These are phyloP conservation scores for Globia sparganii DNA, from an alignment of 2,888 invertebrate species.

Conservation along the genomic window DNA sequence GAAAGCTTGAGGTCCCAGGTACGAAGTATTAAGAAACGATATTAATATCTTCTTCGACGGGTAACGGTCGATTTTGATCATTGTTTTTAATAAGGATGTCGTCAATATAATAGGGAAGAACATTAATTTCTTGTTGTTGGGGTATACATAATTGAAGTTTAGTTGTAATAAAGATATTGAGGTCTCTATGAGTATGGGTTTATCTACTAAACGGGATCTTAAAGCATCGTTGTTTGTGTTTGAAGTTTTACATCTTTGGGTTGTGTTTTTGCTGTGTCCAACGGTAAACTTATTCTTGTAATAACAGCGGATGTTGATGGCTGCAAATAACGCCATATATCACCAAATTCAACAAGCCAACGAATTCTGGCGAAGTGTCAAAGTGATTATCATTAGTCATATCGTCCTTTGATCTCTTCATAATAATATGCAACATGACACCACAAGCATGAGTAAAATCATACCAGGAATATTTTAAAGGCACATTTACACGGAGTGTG, in stretches of 20 bases:
- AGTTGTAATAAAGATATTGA: constrained; percentile 27
- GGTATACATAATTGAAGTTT: constrained; percentile 28
- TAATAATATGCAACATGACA: constrained; percentile 38
- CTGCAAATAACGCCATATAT: not conserved
- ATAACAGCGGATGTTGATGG: not conserved
- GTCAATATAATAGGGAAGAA: constrained; percentile 40
- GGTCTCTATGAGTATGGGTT: not conserved
- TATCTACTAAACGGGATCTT: not conserved
- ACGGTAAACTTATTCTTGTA: not conserved
- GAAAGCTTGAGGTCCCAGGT: constrained; percentile 5
- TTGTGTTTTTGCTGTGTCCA: not conserved
- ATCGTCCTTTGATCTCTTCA: constrained; percentile 47
- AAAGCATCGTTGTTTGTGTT: not conserved
- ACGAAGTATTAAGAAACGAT: constrained; percentile 46
- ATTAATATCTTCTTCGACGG: constrained; percentile 36
- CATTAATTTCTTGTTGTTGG: constrained; percentile 37
- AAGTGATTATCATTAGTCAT: constrained; percentile 38
- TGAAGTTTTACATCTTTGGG: not conserved
- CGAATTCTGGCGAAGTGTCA: constrained; percentile 36
- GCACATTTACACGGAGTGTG: not conserved
- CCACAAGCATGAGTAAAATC: constrained; percentile 4
- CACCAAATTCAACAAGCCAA: constrained; percentile 31
- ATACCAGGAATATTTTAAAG: constrained; percentile 22
- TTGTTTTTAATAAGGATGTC: constrained; percentile 50
- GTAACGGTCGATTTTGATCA: constrained; percentile 59